These are phyloP conservation scores for Leucoraja ocellata DNA, from an alignment of 2,797 vertebrate genomes.

Conservation along the genomic window DNA sequence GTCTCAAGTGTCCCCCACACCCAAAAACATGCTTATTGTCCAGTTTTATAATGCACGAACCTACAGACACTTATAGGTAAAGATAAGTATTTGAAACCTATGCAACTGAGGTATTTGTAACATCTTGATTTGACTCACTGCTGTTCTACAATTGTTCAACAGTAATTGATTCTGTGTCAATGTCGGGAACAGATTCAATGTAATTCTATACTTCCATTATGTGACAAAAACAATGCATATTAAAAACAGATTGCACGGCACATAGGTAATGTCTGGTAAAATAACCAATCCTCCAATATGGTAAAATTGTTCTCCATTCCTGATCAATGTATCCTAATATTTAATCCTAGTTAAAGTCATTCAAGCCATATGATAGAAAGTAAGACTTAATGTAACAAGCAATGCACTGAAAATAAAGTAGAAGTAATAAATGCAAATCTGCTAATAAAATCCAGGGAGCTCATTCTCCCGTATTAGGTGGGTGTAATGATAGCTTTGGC, in stretches of 20 bases:
- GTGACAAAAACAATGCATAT: not conserved
- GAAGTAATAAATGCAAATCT: constrained; percentile 6
- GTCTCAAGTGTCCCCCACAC: no score
- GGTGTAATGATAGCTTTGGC: not conserved
- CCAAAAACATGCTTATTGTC: not conserved
- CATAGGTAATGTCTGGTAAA: not conserved
- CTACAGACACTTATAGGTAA: not conserved
- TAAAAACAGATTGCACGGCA: not conserved
- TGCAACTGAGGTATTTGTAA: no score
- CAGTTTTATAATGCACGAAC: not conserved
- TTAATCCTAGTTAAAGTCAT: not conserved
- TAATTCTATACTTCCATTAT: no score
- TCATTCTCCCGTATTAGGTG: not conserved
- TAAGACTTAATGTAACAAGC: not conserved
- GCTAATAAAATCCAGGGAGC: not conserved
- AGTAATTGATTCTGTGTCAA: no score
- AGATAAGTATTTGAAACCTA: not conserved
- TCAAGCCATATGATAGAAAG: not conserved
- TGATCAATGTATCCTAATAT: not conserved
- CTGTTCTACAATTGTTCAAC: no score
- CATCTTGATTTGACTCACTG: no score
- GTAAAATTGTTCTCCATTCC: not conserved
- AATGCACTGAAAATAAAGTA: not conserved
- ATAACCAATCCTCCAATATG: not conserved
- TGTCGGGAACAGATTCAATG: no score